phyloP scores from a whole-genome alignment of 2,888 invertebrate species.

The Pyrgus malvae region DNA sequence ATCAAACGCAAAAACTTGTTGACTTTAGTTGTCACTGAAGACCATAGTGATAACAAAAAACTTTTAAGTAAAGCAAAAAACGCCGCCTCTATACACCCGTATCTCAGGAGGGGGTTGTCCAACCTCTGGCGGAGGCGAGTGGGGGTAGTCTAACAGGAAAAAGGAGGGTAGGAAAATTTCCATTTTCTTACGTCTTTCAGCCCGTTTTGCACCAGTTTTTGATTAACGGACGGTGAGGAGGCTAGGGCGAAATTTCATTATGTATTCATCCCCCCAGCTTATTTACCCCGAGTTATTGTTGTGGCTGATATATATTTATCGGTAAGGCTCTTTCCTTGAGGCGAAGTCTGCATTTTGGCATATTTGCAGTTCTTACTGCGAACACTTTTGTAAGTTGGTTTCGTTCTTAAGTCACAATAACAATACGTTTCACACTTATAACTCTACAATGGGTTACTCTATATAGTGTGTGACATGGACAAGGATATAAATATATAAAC shows the following conservation, averaged over 20 bases:
- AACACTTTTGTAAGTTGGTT: no score
- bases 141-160: conserved; percentile 73
- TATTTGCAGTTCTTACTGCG: no score
- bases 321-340: conserved; percentile 34
- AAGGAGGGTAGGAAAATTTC: conserved; percentile 82
- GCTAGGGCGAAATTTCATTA: conserved; percentile 75
- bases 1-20: no score
- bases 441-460: no score
- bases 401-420: no score
- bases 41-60: no score
- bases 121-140: conserved; percentile 52
- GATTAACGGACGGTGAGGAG: conserved; percentile 72
- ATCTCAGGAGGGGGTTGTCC: conserved; percentile 55
- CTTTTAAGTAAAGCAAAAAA: no score
- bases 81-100: conserved; percentile 43
- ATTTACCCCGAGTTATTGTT: conserved; percentile 67
- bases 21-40: no score
- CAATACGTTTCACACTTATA: no score
- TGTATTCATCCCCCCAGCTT: conserved; percentile 72
- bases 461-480: no score
- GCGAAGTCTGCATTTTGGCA: background rate
- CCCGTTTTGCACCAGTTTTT: conserved; percentile 77
- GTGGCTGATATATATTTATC: conserved; percentile 31
- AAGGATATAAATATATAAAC: no score
- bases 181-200: conserved; percentile 79